phyloP scores from a whole-genome alignment of 2,113 vertebrate species.

The Zosterops borbonicus region DNA sequence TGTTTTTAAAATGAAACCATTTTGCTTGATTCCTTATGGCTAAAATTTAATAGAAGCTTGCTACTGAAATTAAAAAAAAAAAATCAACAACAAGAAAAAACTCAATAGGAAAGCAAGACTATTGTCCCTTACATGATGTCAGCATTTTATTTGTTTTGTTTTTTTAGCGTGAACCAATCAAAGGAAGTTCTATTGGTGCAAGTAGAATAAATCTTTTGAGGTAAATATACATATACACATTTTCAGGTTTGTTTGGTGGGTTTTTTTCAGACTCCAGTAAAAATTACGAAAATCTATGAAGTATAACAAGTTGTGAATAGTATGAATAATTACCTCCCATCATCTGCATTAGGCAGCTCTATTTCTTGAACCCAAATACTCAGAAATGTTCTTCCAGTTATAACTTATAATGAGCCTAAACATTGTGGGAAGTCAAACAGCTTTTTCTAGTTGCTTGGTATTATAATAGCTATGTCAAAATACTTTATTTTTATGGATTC shows the following conservation, averaged over 20 bases:
- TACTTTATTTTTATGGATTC: conserved; percentile 39
- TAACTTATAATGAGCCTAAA: background rate
- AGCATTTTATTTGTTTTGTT: background rate
- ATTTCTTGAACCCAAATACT: background rate
- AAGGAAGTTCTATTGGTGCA: background rate
- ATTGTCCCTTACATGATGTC: background rate
- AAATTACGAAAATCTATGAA: background rate
- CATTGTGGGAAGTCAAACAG: background rate
- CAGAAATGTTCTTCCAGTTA: background rate
- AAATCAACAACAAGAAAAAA: background rate
- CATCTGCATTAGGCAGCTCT: background rate
- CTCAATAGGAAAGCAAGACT: background rate
- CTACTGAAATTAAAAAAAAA: background rate
- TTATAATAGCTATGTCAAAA: background rate
- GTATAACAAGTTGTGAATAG: background rate
- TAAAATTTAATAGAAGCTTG: background rate
- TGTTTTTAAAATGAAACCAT: background rate
- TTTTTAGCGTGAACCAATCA: background rate
- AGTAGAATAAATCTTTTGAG: background rate
- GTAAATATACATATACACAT: background rate
- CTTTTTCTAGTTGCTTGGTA: background rate
- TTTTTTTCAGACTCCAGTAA: background rate
- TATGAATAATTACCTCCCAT: background rate
- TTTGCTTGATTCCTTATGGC: background rate
- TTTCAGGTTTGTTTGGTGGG: background rate